Percentiles rank a stretch among this genome's conserved stretches.
These are phyloP conservation scores for Eulemur coronatus DNA, from an alignment of 2,797 vertebrate species.

Conservation along the genomic window DNA sequence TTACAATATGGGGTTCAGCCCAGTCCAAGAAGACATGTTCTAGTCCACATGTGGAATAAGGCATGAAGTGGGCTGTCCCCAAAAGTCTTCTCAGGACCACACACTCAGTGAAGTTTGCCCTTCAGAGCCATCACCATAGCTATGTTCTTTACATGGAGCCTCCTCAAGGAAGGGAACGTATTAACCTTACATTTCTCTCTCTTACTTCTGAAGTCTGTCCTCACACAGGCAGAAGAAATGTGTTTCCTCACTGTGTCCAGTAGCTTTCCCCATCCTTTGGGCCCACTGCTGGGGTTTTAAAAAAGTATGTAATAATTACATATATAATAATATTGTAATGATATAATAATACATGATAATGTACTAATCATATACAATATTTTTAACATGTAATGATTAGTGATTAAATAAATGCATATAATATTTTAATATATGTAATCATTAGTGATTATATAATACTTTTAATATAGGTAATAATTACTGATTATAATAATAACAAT, in stretches of 20 bases:
- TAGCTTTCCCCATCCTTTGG: neutral
- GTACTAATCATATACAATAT: neutral
- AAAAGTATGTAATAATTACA: neutral
- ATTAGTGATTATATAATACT: neutral
- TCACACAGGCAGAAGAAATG: neutral
- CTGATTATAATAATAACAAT: neutral
- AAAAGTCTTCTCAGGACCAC: neutral
- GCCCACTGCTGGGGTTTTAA: neutral
- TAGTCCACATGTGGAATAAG: neutral
- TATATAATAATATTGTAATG: neutral
- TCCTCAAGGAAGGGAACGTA: neutral
- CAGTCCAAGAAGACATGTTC: neutral
- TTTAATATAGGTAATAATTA: neutral
- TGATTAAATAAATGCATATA: neutral
- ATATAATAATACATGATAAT: neutral
- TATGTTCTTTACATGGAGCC: neutral
- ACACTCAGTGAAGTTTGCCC: neutral
- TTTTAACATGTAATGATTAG: neutral
- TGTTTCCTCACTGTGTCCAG: neutral
- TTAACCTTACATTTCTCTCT: neutral
- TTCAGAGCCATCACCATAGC: neutral
- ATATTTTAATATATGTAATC: neutral
- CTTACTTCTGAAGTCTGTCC: neutral
- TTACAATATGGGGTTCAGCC: neutral
- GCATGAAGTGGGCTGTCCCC: neutral